Percentiles rank a stretch among this genome's conserved stretches.
phyloP scores from a whole-genome alignment of 2,113 vertebrate species.

The Marmota monax region DNA sequence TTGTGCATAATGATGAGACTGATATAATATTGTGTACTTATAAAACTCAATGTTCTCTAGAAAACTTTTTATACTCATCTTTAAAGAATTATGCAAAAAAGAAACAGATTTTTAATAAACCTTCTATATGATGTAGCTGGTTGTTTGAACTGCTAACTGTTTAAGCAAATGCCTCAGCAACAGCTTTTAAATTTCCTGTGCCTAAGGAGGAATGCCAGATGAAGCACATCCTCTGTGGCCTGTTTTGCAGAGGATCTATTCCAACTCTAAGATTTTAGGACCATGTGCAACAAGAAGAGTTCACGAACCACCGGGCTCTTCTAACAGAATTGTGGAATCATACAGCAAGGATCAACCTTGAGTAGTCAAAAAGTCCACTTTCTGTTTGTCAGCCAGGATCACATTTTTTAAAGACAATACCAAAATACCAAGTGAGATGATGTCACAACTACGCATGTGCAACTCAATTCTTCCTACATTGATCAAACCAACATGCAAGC shows the following conservation, averaged over 20 bases:
- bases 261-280: not conserved
- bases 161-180: not conserved
- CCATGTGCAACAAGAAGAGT: not conserved
- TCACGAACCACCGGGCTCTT: not conserved
- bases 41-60: constrained; percentile 23
- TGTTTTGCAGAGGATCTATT: not conserved
- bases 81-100: constrained; percentile 58
- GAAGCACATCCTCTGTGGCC: not conserved
- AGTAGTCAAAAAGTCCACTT: not conserved
- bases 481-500: not conserved
- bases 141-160: not conserved
- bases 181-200: not conserved
- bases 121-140: not conserved
- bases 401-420: constrained; percentile 10
- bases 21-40: constrained; percentile 22
- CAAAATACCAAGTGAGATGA: constrained; percentile 12
- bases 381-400: not conserved
- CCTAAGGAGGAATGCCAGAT: not conserved
- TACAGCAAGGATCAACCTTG: not conserved
- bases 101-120: constrained; percentile 52
- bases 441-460: not conserved
- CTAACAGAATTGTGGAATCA: not conserved
- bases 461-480: constrained; percentile 21
- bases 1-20: not conserved
- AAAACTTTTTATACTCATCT: constrained; percentile 39